Evolutionary conservation across 2,113 vertebrate species (phyloP).

Genomic region (Rhegmatorhina hoffmannsi): DNA sequence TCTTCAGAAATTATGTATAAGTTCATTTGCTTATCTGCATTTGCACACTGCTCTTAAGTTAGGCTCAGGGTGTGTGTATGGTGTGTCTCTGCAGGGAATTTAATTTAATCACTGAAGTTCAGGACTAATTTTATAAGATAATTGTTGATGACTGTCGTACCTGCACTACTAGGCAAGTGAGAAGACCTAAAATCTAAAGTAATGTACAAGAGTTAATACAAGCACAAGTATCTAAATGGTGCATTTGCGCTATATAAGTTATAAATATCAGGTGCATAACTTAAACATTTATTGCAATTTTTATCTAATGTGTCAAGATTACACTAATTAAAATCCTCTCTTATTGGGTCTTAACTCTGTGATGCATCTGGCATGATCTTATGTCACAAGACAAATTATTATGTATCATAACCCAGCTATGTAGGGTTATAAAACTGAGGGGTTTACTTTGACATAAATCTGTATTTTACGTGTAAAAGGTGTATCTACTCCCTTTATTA

Average conservation of each 20-base stretch:
- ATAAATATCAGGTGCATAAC: background rate
- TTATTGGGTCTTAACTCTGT: background rate
- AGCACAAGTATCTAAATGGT: background rate
- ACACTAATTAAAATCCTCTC: background rate
- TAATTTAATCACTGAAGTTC: background rate
- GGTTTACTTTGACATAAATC: constrained; percentile 26
- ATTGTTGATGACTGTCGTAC: background rate
- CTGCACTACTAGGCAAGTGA: background rate
- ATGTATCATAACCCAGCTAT: background rate
- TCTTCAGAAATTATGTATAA: background rate
- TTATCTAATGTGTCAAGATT: constrained; percentile 32
- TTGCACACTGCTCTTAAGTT: constrained; percentile 2
- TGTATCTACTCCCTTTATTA: constrained; percentile 42
- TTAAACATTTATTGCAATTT: constrained; percentile 8
- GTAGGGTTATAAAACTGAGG: background rate
- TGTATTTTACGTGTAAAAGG: constrained; percentile 29
- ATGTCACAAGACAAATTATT: constrained; percentile 13
- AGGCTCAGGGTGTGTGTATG: background rate
- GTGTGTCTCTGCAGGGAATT: background rate
- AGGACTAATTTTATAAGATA: background rate
- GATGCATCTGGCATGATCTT: background rate
- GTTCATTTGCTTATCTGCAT: constrained; percentile 29
- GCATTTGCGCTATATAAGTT: background rate
- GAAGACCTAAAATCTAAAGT: background rate
- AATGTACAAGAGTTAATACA: background rate